Conservation (phyloP, 1,140 invertebrate genomes). For the Zaprionus camerounensis region DNA sequence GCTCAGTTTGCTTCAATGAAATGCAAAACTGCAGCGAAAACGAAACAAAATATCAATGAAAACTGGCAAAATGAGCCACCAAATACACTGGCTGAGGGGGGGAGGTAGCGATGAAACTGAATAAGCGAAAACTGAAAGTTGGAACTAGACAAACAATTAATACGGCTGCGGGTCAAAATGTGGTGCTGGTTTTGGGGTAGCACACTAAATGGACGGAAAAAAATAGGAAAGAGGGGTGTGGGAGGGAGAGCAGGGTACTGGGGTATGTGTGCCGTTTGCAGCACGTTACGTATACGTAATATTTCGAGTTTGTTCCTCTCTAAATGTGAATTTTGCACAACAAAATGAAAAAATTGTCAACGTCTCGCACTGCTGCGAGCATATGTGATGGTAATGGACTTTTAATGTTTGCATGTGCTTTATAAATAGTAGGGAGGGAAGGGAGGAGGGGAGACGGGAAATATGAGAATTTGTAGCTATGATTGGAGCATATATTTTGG, state of each 20-base stretch:
- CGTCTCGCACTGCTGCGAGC: slow-evolving; percentile 48
- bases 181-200: slow-evolving; percentile 1
- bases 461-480: neutral
- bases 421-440: slow-evolving; percentile 1
- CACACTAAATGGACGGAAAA: neutral
- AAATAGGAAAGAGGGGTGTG: neutral
- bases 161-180: slow-evolving; percentile 31
- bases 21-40: slow-evolving; percentile 17
- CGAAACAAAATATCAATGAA: slow-evolving; percentile 28
- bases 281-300: slow-evolving; percentile 58
- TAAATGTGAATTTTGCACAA: slow-evolving; percentile 35
- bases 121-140: slow-evolving; percentile 8
- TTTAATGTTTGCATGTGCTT: slow-evolving; percentile 60
- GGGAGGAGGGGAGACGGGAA: neutral
- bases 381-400: slow-evolving; percentile 71
- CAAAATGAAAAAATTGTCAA: slow-evolving; percentile 54
- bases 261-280: neutral
- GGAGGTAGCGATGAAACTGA: neutral
- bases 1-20: slow-evolving; percentile 26
- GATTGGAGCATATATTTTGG: neutral
- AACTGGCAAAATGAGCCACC: slow-evolving; percentile 27
- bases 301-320: slow-evolving; percentile 33
- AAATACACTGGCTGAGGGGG: neutral
- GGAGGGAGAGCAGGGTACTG: too few relatives aligned
- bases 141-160: slow-evolving; percentile 51